A percentile compares a stretch with the other conserved stretches of the same genome.
phyloP scores from a whole-genome alignment of 2,888 invertebrate genomes.

The Pachliopta kotzebuea region DNA sequence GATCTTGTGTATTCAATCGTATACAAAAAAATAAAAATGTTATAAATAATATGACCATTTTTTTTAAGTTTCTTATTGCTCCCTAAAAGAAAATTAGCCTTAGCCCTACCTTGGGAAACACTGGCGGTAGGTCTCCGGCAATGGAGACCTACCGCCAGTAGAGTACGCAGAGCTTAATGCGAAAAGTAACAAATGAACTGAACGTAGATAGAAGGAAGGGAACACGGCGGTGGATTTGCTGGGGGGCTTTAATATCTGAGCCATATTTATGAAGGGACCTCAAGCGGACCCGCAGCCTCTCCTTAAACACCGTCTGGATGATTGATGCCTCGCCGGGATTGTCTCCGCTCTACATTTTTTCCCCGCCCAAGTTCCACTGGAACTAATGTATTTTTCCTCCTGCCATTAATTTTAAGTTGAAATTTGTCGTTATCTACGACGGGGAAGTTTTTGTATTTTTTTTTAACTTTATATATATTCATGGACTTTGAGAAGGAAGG shows the following conservation, averaged over 20 bases:
- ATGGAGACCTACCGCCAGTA: too few relatives aligned
- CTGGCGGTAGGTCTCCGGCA: too few relatives aligned
- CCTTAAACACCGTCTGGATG: constrained; percentile 9
- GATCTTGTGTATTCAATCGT: too few relatives aligned
- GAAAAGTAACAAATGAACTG: not conserved
- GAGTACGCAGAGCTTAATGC: not conserved
- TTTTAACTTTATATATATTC: too few relatives aligned
- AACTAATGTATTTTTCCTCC: constrained; percentile 1
- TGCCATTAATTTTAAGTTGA: constrained; percentile 1
- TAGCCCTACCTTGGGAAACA: too few relatives aligned
- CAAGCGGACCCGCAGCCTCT: constrained; percentile 8
- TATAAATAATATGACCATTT: too few relatives aligned
- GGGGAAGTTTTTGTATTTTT: too few relatives aligned
- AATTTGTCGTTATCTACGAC: not conserved
- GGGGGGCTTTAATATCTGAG: constrained; percentile 37
- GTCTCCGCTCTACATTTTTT: constrained; percentile 8
- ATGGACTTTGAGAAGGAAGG: too few relatives aligned
- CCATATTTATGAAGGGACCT: constrained; percentile 38
- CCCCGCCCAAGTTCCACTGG: not conserved
- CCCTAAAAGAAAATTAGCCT: too few relatives aligned
- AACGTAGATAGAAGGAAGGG: not conserved
- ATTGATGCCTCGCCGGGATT: constrained; percentile 12
- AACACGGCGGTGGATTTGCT: not conserved
- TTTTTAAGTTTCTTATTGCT: too few relatives aligned
- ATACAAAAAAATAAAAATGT: too few relatives aligned